These are phyloP conservation scores for Trichomycterus rosablanca DNA, from an alignment of 2,113 vertebrate genomes.

Conservation along the genomic window DNA sequence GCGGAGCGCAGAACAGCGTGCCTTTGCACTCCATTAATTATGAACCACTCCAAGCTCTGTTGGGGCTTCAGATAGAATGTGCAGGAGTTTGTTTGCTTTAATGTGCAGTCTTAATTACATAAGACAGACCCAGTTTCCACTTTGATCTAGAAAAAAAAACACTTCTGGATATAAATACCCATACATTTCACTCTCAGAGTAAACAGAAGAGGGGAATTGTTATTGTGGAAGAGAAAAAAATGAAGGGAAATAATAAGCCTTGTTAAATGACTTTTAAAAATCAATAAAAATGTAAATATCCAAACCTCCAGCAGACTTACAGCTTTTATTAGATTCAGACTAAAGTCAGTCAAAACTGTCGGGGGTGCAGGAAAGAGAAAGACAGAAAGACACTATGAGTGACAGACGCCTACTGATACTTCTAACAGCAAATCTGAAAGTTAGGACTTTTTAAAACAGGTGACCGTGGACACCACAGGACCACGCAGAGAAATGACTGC, in stretches of 20 bases:
- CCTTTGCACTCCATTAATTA: slow-evolving; percentile 60
- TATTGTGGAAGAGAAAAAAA: neutral
- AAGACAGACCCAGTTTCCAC: slow-evolving; percentile 69
- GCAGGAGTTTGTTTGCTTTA: slow-evolving; percentile 71
- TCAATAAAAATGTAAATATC: slow-evolving; percentile 47
- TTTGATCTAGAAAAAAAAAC: slow-evolving; percentile 69
- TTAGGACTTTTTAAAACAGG: slow-evolving; percentile 64
- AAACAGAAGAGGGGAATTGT: slow-evolving; percentile 46
- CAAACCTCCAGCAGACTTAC: slow-evolving; percentile 22
- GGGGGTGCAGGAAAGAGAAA: slow-evolving; percentile 4
- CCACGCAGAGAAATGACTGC: slow-evolving; percentile 66
- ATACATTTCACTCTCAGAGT: slow-evolving; percentile 44
- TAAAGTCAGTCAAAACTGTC: slow-evolving; percentile 39
- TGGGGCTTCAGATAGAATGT: slow-evolving; percentile 65
- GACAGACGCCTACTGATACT: slow-evolving; percentile 53
- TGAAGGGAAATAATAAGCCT: slow-evolving; percentile 8
- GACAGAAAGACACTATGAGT: slow-evolving; percentile 2
- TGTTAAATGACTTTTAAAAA: slow-evolving; percentile 42
- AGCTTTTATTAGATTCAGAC: slow-evolving; percentile 30
- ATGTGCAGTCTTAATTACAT: slow-evolving; percentile 69
- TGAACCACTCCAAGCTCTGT: slow-evolving; percentile 60
- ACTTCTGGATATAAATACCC: slow-evolving; percentile 62
- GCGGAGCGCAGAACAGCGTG: slow-evolving; percentile 55
- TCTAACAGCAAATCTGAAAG: slow-evolving; percentile 50
- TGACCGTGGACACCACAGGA: slow-evolving; percentile 56